phyloP scores from a whole-genome alignment of 1,140 invertebrate species.

The Musca domestica region DNA sequence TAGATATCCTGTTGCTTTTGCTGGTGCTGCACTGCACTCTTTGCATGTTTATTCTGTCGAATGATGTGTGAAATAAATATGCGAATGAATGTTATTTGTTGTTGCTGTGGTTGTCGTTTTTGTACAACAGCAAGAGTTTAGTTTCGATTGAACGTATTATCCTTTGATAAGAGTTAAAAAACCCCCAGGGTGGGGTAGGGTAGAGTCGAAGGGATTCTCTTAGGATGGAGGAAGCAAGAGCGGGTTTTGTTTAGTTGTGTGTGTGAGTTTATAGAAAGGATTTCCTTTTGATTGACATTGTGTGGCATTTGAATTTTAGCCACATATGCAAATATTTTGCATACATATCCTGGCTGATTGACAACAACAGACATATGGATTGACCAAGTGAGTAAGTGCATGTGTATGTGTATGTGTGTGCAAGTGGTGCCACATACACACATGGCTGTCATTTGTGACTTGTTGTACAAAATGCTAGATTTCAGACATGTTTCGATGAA shows the following conservation, averaged over 20 bases:
- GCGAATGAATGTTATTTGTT: not conserved
- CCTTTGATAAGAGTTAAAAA: too few relatives aligned
- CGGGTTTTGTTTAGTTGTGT: not conserved
- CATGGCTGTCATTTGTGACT: too few relatives aligned
- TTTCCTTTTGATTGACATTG: constrained; percentile 21
- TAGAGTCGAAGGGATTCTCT: too few relatives aligned
- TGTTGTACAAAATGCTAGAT: too few relatives aligned
- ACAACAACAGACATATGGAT: constrained; percentile 1
- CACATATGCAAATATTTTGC: constrained; percentile 22
- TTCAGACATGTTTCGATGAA: too few relatives aligned
- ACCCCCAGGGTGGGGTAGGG: too few relatives aligned
- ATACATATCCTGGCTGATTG: constrained; percentile 16
- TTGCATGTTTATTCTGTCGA: not conserved
- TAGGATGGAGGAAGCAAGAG: too few relatives aligned
- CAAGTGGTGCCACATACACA: too few relatives aligned
- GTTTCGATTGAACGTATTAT: not conserved
- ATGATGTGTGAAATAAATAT: constrained; percentile 14
- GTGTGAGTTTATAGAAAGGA: not conserved
- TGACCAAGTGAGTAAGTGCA: too few relatives aligned
- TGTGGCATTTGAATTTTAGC: constrained; percentile 21
- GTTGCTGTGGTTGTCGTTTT: not conserved
- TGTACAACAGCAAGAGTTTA: not conserved
- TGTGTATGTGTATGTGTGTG: too few relatives aligned
- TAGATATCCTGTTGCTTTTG: constrained; percentile 20
- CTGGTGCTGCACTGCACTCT: too few relatives aligned